These are phyloP conservation scores for Magallana gigas DNA, from an alignment of 1,140 invertebrate genomes.

Conservation along the genomic window DNA sequence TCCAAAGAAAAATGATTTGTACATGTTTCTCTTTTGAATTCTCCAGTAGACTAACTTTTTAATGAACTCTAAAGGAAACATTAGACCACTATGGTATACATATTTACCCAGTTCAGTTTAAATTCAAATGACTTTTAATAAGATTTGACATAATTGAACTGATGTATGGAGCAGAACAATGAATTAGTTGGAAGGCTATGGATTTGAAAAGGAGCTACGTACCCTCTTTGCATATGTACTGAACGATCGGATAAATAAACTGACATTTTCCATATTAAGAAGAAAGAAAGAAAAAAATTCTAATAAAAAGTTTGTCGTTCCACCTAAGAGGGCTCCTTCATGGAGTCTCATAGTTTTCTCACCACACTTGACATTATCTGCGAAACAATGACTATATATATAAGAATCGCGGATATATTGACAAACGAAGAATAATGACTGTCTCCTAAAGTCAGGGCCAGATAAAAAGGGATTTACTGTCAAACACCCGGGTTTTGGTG, in stretches of 20 bases:
- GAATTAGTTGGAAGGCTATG: not conserved
- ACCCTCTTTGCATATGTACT: not conserved
- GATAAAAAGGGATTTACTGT: constrained; percentile 6
- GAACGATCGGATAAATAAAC: not conserved
- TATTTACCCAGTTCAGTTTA: not conserved
- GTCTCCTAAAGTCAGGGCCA: constrained; percentile 15
- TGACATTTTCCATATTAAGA: not conserved
- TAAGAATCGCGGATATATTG: constrained; percentile 29
- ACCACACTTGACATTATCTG: constrained; percentile 21
- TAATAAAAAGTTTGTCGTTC: not conserved
- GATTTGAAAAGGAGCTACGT: not conserved
- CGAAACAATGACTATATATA: constrained; percentile 14
- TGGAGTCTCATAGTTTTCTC: constrained; percentile 14
- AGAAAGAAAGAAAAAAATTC: not conserved
- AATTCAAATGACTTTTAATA: constrained; percentile 14
- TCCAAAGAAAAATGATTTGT: not conserved
- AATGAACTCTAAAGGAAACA: constrained; percentile 28
- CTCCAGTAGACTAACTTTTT: not conserved
- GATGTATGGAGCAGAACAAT: not conserved
- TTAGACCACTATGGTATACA: not conserved
- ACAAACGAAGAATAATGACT: constrained; percentile 27
- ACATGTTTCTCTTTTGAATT: not conserved
- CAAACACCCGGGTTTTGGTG: not conserved
- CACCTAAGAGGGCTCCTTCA: not conserved
- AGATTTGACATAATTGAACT: constrained; percentile 4